phyloP scores from a whole-genome alignment of 1,140 invertebrate genomes.

The Drosophila cardini region DNA sequence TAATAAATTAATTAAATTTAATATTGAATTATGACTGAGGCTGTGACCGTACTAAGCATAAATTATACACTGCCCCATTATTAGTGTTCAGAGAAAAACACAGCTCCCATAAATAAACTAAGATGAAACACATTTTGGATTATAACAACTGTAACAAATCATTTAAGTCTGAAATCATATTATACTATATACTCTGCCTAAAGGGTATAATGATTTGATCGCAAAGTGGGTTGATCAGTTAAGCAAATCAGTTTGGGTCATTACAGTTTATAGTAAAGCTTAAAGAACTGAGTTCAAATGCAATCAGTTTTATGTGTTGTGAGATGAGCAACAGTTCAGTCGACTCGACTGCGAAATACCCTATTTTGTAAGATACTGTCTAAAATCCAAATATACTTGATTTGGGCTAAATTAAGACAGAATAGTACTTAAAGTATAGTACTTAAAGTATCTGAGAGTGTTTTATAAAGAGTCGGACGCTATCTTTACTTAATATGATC shows the following conservation, averaged over 20 bases:
- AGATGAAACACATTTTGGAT: neutral
- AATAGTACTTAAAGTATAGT: too few relatives aligned
- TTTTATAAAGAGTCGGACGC: too few relatives aligned
- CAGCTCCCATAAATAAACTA: conserved; percentile 1
- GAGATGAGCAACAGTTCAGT: too few relatives aligned
- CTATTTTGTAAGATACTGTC: too few relatives aligned
- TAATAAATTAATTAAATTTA: conserved; percentile 9
- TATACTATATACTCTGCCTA: neutral
- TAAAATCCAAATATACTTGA: too few relatives aligned
- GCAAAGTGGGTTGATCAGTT: neutral
- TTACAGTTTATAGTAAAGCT: too few relatives aligned
- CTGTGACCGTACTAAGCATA: neutral
- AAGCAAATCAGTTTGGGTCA: neutral
- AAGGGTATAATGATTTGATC: neutral
- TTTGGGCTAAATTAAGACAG: too few relatives aligned
- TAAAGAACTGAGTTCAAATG: too few relatives aligned
- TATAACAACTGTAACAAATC: neutral
- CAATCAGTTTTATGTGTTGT: too few relatives aligned
- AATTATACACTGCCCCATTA: conserved; percentile 12
- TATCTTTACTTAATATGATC: too few relatives aligned
- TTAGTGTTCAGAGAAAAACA: neutral
- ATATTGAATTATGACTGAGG: conserved; percentile 8
- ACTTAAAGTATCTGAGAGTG: too few relatives aligned
- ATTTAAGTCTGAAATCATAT: neutral
- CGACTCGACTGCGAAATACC: too few relatives aligned